Base-by-base conservation (phyloP, 2,888 invertebrate species). In the Sphaerolaimus hirsutus region DNA sequence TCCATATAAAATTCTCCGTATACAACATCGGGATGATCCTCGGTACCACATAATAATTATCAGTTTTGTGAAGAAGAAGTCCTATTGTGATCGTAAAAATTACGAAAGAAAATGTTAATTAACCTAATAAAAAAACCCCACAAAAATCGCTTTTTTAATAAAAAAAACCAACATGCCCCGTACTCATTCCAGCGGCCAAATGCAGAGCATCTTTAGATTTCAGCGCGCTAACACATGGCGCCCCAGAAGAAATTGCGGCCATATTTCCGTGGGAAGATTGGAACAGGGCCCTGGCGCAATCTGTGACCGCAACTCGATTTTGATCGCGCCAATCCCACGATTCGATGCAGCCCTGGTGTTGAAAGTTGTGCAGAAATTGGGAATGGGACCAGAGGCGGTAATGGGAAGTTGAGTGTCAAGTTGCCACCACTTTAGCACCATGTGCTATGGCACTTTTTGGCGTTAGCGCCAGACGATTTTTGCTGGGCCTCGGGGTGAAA, bases 281-380 rank as follows among this genome's bases (percentile, higher is more conserved):
- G 38, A 24, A 43, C 10, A n/a, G n/a, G n/a, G 48, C 45, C 5
- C 51, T 23, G 23, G 81, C 86, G 64, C 81, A 82, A 66, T 93
- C 89, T 23, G 97, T 66, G 21, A 74, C 71, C 7, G 78, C 81
- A 53, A 79, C 82, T 61, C 76, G 72, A 27, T 72, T 72, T 55
- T 78, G 76, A 2, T 73, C 72, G 49, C 97, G 71, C 12, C 87
- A 84, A 69, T 97, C 97, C 87, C 87, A 97, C 2, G 87, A 87
- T 65, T 97, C 91, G 0, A 99, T 75, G 55, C 76, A 77, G 1
- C 93, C 93, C 60, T 68, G 48, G 41, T 51, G 44, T 27, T 23
- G 10, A 3, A 42, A 22, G 3, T 24, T 5, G 7, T 23, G 21
- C n/a, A 23, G 41, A 22, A 5, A 40, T 7, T 10, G 29, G 7